phyloP scores from a whole-genome alignment of 30 jellyfish, hydroid and myxozoan species.

The Hydractinia symbiolongicarpus region DNA sequence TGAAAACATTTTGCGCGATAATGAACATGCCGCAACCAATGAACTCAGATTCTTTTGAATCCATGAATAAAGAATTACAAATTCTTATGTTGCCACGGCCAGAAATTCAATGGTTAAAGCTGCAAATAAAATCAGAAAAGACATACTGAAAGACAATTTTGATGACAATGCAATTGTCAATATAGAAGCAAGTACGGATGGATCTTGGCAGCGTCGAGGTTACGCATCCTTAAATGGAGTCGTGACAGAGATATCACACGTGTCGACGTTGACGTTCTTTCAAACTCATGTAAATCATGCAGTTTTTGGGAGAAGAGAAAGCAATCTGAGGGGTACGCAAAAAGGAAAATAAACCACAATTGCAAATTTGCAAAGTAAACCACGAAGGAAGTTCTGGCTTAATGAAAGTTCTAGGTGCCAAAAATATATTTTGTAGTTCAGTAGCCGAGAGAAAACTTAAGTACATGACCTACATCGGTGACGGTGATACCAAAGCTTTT shows the following conservation, averaged over 20 bases:
- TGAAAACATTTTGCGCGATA: conserved; percentile 24
- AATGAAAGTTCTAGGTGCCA: conserved; percentile 1
- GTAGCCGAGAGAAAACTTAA: neutral
- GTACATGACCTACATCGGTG: neutral
- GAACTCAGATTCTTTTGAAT: too few relatives aligned
- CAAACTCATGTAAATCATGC: neutral
- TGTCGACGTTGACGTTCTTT: neutral
- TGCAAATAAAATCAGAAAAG: too few relatives aligned
- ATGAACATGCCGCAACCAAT: conserved; percentile 46
- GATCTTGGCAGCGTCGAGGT: too few relatives aligned
- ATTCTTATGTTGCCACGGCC: conserved; percentile 14
- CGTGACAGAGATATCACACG: too few relatives aligned
- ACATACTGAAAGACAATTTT: too few relatives aligned
- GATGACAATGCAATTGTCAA: too few relatives aligned
- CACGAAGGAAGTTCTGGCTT: neutral
- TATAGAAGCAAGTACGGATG: too few relatives aligned
- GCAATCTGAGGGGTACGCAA: neutral
- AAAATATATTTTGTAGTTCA: neutral
- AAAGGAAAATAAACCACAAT: too few relatives aligned
- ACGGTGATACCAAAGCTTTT: neutral
- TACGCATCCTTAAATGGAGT: too few relatives aligned
- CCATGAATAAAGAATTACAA: conserved; percentile 12
- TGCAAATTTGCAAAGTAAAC: too few relatives aligned
- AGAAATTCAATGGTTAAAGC: too few relatives aligned
- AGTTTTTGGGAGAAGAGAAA: neutral